Evolutionary conservation across 2,888 invertebrate species (phyloP).

Genomic region (Sylvicola cinctus): DNA sequence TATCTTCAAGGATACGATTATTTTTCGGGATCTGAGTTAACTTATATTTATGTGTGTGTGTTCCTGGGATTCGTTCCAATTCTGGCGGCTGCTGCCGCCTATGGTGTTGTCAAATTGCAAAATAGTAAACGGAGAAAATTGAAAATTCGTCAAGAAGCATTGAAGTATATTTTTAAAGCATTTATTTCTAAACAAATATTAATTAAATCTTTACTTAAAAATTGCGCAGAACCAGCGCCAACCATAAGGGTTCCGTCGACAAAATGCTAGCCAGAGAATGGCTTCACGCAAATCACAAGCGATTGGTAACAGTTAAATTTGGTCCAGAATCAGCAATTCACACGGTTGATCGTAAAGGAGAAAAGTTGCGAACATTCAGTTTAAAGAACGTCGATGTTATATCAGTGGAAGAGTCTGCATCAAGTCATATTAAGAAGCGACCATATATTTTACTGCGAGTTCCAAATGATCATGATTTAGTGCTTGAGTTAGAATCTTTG

Average conservation of each 20-base stretch:
- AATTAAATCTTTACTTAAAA: not conserved
- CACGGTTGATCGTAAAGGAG: conserved; percentile 79
- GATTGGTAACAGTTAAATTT: conserved; percentile 72
- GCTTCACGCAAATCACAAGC: conserved; percentile 80
- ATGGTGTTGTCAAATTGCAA: conserved; percentile 80
- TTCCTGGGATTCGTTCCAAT: conserved; percentile 85
- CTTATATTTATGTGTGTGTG: conserved; percentile 91
- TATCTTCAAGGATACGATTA: conserved; percentile 84
- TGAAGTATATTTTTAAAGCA: conserved; percentile 18
- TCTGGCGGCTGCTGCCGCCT: conserved; percentile 75
- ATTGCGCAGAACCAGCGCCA: not conserved
- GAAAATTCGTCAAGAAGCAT: conserved; percentile 49
- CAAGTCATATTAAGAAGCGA: conserved; percentile 45
- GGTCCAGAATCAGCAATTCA: conserved; percentile 75
- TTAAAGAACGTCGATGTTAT: conserved; percentile 56
- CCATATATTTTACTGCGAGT: conserved; percentile 67
- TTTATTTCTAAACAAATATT: conserved; percentile 4
- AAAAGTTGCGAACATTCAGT: conserved; percentile 65
- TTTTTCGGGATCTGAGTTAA: conserved; percentile 82
- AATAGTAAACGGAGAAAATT: conserved; percentile 62
- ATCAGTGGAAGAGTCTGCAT: conserved; percentile 75
- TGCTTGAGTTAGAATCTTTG: conserved; percentile 70
- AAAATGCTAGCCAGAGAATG: conserved; percentile 88
- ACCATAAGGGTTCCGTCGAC: conserved; percentile 50
- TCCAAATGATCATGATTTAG: conserved; percentile 79